phyloP scores from a whole-genome alignment of 2,797 vertebrate genomes.

The Ctenosaura bakeri region DNA sequence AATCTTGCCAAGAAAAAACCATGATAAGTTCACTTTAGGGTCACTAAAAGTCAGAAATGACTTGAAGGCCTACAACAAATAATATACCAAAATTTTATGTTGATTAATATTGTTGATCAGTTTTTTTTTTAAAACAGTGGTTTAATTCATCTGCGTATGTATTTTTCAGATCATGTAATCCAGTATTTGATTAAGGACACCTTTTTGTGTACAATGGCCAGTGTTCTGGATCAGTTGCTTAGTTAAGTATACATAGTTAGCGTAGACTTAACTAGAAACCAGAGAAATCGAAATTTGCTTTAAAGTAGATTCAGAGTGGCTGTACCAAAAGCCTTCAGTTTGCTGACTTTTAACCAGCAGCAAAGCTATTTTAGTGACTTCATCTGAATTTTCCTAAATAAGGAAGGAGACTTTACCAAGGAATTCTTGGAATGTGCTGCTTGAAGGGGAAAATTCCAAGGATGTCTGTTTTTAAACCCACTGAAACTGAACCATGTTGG shows the following conservation, averaged over 20 bases:
- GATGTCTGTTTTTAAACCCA: not conserved
- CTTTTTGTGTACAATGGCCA: not conserved
- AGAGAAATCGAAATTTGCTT: not conserved
- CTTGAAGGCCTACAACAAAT: too few relatives aligned
- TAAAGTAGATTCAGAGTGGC: not conserved
- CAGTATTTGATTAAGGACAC: not conserved
- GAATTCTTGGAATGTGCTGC: constrained; percentile 21
- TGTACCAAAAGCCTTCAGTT: not conserved
- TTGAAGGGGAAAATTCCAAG: not conserved
- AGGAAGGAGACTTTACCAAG: constrained; percentile 8
- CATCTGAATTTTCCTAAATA: constrained; percentile 39
- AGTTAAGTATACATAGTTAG: too few relatives aligned
- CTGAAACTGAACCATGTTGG: not conserved
- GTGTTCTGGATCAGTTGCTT: too few relatives aligned
- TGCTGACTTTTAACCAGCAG: not conserved
- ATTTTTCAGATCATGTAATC: not conserved
- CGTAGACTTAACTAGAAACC: not conserved
- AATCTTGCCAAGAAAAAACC: too few relatives aligned
- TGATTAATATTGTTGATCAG: not conserved
- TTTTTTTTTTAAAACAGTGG: not conserved
- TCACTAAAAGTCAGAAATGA: too few relatives aligned
- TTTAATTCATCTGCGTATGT: not conserved
- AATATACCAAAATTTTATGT: not conserved
- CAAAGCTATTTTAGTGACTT: constrained; percentile 27
- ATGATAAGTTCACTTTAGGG: too few relatives aligned